These are phyloP conservation scores for Lasioglossum oenotherae DNA, from an alignment of 2,888 invertebrate genomes.

Conservation along the genomic window DNA sequence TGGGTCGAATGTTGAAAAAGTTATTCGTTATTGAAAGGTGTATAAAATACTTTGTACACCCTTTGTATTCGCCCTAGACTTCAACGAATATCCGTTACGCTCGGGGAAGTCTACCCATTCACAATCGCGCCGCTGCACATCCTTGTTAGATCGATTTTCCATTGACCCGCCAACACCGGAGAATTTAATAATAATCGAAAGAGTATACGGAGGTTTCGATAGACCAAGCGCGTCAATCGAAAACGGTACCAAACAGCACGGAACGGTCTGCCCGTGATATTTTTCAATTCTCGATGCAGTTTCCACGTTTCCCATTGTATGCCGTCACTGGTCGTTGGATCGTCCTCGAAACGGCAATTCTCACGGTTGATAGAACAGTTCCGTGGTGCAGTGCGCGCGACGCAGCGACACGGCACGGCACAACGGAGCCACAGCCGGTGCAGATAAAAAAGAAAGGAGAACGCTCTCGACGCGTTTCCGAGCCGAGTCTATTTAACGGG, in stretches of 20 bases:
- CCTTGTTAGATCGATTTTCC: background rate
- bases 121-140: background rate
- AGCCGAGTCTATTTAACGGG: slow-evolving; percentile 16
- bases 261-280: background rate
- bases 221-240: background rate
- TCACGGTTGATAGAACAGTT: slow-evolving; percentile 9
- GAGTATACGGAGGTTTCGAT: background rate
- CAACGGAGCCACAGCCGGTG: background rate
- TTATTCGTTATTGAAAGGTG: too few relatives aligned
- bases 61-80: too few relatives aligned
- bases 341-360: slow-evolving; percentile 27
- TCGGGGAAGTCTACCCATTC: background rate
- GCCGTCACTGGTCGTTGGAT: background rate
- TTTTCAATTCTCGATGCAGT: background rate
- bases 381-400: background rate
- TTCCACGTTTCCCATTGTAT: slow-evolving; percentile 17
- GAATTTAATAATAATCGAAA: background rate
- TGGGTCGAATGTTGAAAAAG: too few relatives aligned
- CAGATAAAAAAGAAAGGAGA: background rate
- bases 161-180: background rate
- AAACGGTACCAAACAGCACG: background rate
- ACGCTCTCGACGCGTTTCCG: background rate
- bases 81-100: background rate
- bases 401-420: background rate
- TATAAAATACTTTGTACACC: too few relatives aligned